Evolutionary conservation across 2,113 vertebrate species (phyloP), one percentile per base, ranked within the genome.

Genomic region (Passer domesticus): DNA sequence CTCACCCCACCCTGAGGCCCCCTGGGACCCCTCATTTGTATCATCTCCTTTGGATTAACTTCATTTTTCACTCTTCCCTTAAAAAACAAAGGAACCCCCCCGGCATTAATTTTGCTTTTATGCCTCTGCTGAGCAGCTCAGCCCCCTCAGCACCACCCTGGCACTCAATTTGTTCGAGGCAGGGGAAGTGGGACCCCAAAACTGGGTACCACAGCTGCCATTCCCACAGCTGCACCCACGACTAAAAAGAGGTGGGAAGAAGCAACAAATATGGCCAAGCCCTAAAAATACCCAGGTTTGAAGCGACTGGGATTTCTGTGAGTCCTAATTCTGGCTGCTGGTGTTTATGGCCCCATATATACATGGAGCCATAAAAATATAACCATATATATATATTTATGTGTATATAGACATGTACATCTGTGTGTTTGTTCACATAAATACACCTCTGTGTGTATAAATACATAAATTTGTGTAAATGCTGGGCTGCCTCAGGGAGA

Each of bases 181-280:
- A 13, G 35, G 25, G 5, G 3, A 24, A 53, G 12, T 6, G 10
- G 20, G 31, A 56, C 28, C 22, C 53, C 56, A 47, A 39, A 58
- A 50, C 11, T 13, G 39, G 28, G 18, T 4, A 3, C 47, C 5
- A 3, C 35, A 52, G 44, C 56, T 64, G 30, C 62, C 28, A 69
- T 64, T 49, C 21, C 56, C 47, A 31, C 41, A 64, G 49, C 52
- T 9, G 2, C 62, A 44, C 25, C 33, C 27, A 18, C 0, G 0
- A 7, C 27, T 64, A 1, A 79, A 78, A 76, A 39, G 47, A 44
- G 7, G 3, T 30, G 39, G 28, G 35, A 73, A 81, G 22, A 73
- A 47, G 3, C 14, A 75, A 37, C 12, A 76, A 47, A 62, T 37
- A 28, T 10, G 10, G 25, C 20, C 43, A n/a, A 74, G 78, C 15